Base-by-base conservation (phyloP, 2,888 invertebrate genomes). In the Amaurobius ferox region DNA sequence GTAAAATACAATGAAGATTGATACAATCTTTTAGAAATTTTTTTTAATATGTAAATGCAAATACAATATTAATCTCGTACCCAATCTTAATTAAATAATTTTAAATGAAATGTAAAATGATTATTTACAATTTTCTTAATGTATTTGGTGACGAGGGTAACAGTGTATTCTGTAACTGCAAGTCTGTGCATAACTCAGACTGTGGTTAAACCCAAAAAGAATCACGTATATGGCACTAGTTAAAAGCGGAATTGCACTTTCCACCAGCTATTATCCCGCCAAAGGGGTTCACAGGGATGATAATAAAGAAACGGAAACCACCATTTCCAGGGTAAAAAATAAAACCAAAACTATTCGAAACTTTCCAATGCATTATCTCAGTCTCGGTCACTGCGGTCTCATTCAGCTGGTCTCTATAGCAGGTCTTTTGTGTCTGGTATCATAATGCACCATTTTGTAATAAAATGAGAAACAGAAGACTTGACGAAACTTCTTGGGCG, bases 371-470 rank as follows among this genome's bases (percentile, higher is more conserved):
- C 16, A 44, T 44, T 44, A 44, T 44, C 16, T 44, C 9, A 16
- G 44, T 13, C 23, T 55, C 23, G 55, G 55, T 55, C 55, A 55
- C 13, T 55, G 55, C 55, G 23, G 16, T 23, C 55, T 55, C 55
- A 23, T 55, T 55, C 55, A 3, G 19, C 11, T 11, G 6, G 5
- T 5, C 44, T 11, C 23, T 23, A 3, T 1, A 3, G 55, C 23
- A 3, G 23, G 5, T 23, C 23, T 55, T 55, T 55, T 55, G 55
- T 55, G 55, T 55, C 23, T 55, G 16, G 16, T 23, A 23, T 55
- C 23, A 55, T 55, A 55, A 55, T 55, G 55, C 7, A n/a, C 55
- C 16, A 23, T 55, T 55, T 55, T 55, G 55, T 55, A 55, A 23
- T 23, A 5, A 55, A 16, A 16, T 44, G 44, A 55, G 16, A 55